A percentile compares a stretch with the other conserved stretches of the same genome.
Conservation (phyloP, 92 coral and sea anemone species). For the Muricea muricata region DNA sequence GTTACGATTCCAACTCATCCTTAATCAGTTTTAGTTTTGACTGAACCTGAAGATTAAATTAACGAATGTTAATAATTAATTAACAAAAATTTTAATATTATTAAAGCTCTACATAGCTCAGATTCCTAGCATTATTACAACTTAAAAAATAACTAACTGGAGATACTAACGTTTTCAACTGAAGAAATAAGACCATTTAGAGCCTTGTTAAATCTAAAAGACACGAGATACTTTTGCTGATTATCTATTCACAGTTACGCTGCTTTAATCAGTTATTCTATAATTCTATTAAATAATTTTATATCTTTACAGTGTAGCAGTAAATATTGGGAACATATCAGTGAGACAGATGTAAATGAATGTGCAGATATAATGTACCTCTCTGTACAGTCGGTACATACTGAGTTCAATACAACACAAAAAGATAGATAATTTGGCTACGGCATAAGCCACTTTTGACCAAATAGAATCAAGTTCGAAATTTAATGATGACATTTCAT, state of each 20-base stretch:
- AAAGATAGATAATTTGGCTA: too few species aligned
- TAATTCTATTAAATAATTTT: not conserved
- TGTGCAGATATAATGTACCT: too few species aligned
- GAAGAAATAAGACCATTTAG: slow-evolving; percentile 6
- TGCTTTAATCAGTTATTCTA: not conserved
- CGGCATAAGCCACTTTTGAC: too few species aligned
- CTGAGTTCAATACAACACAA: too few species aligned
- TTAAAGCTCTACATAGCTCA: not conserved
- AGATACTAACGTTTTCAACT: slow-evolving; percentile 36
- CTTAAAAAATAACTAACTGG: not conserved
- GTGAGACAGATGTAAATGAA: too few species aligned
- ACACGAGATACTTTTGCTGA: not conserved
- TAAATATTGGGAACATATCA: too few species aligned
- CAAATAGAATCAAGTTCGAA: too few species aligned
- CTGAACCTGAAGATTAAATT: slow-evolving; percentile 15
- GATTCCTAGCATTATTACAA: not conserved
- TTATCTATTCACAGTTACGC: not conserved
- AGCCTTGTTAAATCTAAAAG: slow-evolving; percentile 19
- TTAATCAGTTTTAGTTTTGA: slow-evolving; percentile 33
- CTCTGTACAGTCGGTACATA: too few species aligned
- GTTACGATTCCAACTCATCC: slow-evolving; percentile 14
- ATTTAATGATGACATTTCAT: too few species aligned
- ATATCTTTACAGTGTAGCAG: too few species aligned
- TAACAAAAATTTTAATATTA: not conserved
- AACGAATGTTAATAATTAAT: not conserved